A percentile compares a stretch with the other conserved stretches of the same genome.
Evolutionary conservation across 1,140 invertebrate species (phyloP).

Genomic region (Thaumetopoea pityocampa): DNA sequence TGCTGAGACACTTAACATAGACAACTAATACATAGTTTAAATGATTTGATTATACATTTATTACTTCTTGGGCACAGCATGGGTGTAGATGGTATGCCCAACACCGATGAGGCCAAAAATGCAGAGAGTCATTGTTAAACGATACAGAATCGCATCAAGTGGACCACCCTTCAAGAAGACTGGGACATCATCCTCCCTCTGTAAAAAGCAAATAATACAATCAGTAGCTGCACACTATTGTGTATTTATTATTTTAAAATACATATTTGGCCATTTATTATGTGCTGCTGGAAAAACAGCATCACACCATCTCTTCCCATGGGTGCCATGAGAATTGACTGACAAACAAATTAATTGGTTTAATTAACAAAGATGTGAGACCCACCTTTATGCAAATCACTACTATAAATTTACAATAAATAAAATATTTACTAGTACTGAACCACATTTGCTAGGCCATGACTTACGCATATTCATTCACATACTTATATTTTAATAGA

Average conservation of each 20-base stretch:
- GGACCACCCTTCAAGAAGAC: constrained; percentile 70
- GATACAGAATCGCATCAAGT: constrained; percentile 66
- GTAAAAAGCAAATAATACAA: constrained; percentile 27
- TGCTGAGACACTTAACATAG: constrained; percentile 33
- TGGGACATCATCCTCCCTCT: constrained; percentile 65
- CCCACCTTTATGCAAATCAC: too few species aligned
- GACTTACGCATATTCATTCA: too few species aligned
- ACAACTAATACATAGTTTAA: constrained; percentile 46
- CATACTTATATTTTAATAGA: too few species aligned
- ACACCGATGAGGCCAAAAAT: constrained; percentile 42
- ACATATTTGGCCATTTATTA: too few species aligned
- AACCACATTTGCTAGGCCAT: too few species aligned
- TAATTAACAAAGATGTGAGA: too few species aligned
- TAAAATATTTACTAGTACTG: too few species aligned
- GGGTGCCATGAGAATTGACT: too few species aligned
- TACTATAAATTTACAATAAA: too few species aligned
- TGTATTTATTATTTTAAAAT: not conserved
- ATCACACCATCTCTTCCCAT: too few species aligned
- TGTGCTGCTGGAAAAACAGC: too few species aligned
- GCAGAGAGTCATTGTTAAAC: constrained; percentile 50
- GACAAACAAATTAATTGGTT: too few species aligned
- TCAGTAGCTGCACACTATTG: constrained; percentile 6
- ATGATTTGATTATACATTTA: constrained; percentile 26
- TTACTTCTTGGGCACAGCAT: constrained; percentile 57
- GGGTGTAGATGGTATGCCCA: constrained; percentile 45